Conservation (phyloP, 2,113 vertebrate species). For the Clinocottus analis region DNA sequence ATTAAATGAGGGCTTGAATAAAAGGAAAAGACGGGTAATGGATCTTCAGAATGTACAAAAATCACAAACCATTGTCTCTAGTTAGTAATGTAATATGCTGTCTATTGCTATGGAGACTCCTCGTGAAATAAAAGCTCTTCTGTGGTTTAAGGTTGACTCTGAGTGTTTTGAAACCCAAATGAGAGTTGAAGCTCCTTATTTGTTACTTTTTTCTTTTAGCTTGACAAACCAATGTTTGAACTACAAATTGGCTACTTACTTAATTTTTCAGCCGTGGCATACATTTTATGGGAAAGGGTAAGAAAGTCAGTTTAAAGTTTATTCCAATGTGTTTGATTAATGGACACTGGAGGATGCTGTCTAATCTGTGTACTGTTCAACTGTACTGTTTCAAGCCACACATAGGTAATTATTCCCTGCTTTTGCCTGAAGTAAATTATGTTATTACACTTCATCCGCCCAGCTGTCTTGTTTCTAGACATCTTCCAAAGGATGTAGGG, state of each 20-base stretch:
- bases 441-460: constrained; percentile 52
- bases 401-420: constrained; percentile 72
- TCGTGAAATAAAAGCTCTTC: constrained; percentile 31
- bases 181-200: constrained; percentile 34
- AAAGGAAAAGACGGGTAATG: constrained; percentile 12
- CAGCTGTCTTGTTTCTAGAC: constrained; percentile 64
- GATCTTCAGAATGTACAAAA: constrained; percentile 20
- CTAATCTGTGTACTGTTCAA: constrained; percentile 76
- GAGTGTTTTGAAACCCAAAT: constrained; percentile 42
- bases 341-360: constrained; percentile 76
- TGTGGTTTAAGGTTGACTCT: constrained; percentile 15
- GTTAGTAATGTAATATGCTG: constrained; percentile 28
- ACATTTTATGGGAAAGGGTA: constrained; percentile 69
- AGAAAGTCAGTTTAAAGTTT: constrained; percentile 86
- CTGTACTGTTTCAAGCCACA: constrained; percentile 72
- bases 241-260: constrained; percentile 66
- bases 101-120: constrained; percentile 33
- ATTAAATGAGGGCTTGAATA: not conserved
- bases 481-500: constrained; percentile 30
- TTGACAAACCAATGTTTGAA: constrained; percentile 59
- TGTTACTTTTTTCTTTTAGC: constrained; percentile 30
- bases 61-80: not conserved
- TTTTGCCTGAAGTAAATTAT: constrained; percentile 76
- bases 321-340: constrained; percentile 85
- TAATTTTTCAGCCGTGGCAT: constrained; percentile 71